phyloP scores from a whole-genome alignment of 1,140 invertebrate species.

The Aphelenchoides avenae region DNA sequence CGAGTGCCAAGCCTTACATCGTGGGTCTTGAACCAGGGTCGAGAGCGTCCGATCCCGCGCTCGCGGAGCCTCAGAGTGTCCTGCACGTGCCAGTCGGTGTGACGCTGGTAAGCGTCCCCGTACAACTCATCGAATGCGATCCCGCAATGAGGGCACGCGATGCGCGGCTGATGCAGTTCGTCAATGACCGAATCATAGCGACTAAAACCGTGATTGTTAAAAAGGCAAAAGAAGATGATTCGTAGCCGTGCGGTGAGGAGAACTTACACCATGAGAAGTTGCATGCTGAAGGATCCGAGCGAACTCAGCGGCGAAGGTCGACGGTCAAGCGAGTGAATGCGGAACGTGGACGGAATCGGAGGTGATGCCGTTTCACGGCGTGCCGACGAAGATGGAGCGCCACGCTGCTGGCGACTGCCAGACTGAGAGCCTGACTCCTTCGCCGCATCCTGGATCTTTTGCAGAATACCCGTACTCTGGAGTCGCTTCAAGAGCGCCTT shows the following conservation, averaged over 20 bases:
- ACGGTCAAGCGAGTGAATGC: constrained; percentile 38
- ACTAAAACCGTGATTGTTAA: constrained; percentile 28
- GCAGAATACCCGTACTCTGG: constrained; percentile 23
- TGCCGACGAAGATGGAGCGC: constrained; percentile 4
- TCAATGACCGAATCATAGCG: constrained; percentile 48
- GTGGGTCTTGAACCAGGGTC: constrained; percentile 29
- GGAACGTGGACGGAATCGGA: constrained; percentile 40
- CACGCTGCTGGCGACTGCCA: constrained; percentile 13
- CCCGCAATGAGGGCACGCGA: constrained; percentile 44
- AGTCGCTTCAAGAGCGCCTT: constrained; percentile 18
- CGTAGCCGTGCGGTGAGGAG: background rate
- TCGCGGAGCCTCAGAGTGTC: constrained; percentile 26
- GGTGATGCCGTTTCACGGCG: constrained; percentile 19
- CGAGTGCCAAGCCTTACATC: constrained; percentile 6
- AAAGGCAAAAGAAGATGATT: constrained; percentile 18
- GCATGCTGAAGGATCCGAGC: too few species aligned
- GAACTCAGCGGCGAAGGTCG: constrained; percentile 25
- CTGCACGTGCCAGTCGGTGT: constrained; percentile 50
- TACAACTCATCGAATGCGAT: constrained; percentile 38
- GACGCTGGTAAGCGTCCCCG: constrained; percentile 40
- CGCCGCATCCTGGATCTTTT: constrained; percentile 10
- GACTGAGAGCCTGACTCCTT: constrained; percentile 3
- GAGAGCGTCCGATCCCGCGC: constrained; percentile 3
- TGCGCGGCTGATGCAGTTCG: constrained; percentile 30
- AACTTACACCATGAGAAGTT: constrained; percentile 46